phyloP scores from a whole-genome alignment of 2,113 vertebrate genomes.

The Bufo bufo region DNA sequence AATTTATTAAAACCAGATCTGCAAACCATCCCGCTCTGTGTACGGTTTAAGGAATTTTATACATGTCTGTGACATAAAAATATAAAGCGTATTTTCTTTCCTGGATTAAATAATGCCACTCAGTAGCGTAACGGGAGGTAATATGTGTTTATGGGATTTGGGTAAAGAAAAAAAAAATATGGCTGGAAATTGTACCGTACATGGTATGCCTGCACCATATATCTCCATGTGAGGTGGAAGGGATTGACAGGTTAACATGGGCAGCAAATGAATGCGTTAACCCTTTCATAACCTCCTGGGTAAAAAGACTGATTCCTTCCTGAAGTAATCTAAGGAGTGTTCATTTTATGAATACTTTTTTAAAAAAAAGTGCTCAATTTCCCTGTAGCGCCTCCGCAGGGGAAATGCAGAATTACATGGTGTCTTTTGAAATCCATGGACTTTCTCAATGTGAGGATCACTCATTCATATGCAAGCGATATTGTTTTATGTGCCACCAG shows the following conservation, averaged over 20 bases:
- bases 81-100: background rate
- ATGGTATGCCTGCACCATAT: background rate
- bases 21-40: constrained; percentile 31
- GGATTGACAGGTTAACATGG: background rate
- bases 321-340: too few species aligned
- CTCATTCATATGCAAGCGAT: too few species aligned
- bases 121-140: background rate
- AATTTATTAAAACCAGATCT: constrained; percentile 57
- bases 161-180: background rate
- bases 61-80: constrained; percentile 27
- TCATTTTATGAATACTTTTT: too few species aligned
- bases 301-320: too few species aligned
- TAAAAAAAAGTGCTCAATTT: too few species aligned
- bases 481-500: too few species aligned
- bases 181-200: background rate
- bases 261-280: background rate
- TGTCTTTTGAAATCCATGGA: background rate
- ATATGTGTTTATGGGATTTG: constrained; percentile 10
- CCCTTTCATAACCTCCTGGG: background rate
- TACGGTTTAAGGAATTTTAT: constrained; percentile 51
- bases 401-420: background rate
- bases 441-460: too few species aligned
- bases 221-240: background rate
- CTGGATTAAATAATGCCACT: constrained; percentile 32
- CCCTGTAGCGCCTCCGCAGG: background rate